A percentile compares a stretch with the other conserved stretches of the same genome.
phyloP scores from a whole-genome alignment of 2,888 invertebrate genomes.

The Candidula unifasciata region DNA sequence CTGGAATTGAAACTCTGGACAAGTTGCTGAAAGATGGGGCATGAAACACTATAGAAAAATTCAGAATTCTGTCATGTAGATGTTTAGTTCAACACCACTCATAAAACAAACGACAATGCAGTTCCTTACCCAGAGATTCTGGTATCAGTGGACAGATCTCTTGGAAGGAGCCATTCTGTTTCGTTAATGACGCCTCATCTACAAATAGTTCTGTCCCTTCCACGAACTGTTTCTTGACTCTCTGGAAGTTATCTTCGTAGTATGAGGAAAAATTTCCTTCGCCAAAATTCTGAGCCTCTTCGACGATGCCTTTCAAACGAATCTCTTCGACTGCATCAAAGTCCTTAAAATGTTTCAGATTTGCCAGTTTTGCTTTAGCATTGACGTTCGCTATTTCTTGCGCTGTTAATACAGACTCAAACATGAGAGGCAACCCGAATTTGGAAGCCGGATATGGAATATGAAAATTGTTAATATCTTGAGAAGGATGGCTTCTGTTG shows the following conservation, averaged over 20 bases:
- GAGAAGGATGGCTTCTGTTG: too few species aligned
- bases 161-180: background rate
- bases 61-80: too few species aligned
- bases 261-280: background rate
- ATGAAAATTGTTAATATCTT: background rate
- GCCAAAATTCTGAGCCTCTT: background rate
- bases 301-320: background rate
- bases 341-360: conserved; percentile 34
- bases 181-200: background rate
- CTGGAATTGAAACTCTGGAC: too few species aligned
- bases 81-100: too few species aligned
- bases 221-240: conserved; percentile 2
- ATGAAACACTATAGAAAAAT: too few species aligned
- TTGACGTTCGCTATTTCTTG: conserved; percentile 11
- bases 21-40: too few species aligned
- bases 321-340: conserved; percentile 6
- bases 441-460: background rate
- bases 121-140: conserved; percentile 41
- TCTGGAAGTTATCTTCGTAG: conserved; percentile 28
- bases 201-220: conserved; percentile 33
- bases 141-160: conserved; percentile 24
- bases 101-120: background rate
- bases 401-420: background rate
- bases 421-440: conserved; percentile 9
- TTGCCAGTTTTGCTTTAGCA: background rate